Evolutionary conservation across 2,113 vertebrate species (phyloP), one percentile per base, ranked within the genome.

Genomic region (Psilopsiagon aymara): DNA sequence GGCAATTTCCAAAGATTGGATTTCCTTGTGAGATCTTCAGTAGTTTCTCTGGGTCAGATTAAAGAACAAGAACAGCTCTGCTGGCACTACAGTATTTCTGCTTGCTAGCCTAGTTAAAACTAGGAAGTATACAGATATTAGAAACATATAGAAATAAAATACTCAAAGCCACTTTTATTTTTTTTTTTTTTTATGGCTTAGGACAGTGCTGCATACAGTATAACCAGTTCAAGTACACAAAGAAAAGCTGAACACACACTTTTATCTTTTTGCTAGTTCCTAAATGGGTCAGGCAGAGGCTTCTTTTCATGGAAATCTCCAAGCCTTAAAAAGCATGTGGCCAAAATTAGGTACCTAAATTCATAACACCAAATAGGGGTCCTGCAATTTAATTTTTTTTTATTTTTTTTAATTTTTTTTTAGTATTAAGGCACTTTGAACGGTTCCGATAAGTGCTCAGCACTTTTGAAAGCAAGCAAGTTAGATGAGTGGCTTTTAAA

Each of bases 1-100:
- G 81, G 41, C 96, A 89, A 96, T 95, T 96, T 96, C 95, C 94
- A 92, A 94, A 97, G 91, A 96, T 82, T 95, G 70, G 62, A 82
- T 94, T 96, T 96, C 59, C 83, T 96, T 96, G 70, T 87, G 88
- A 94, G 91, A 94, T 92, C 92, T 95, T 94, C 27, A 92, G 88
- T 94, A 89, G 77, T 91, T 96, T 93, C 78, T 91, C 77, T 96
- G 84, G 88, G 92, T 94, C 96, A 94, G 81, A 94, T 94, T 96
- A 95, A 95, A 95, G 90, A 69, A 89, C 77, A 79, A 94, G 31
- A 95, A 62, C 59, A 95, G 66, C 81, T 96, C 83, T 92, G 81
- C 86, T 92, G 83, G 83, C 83, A 82, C 57, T 94, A 62, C 28
- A 46, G 66, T 63, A 46, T 94, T 94, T 94, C 88, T 85, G 44